Conservation (phyloP, 2,888 invertebrate species). For the Drosophila neotestacea region DNA sequence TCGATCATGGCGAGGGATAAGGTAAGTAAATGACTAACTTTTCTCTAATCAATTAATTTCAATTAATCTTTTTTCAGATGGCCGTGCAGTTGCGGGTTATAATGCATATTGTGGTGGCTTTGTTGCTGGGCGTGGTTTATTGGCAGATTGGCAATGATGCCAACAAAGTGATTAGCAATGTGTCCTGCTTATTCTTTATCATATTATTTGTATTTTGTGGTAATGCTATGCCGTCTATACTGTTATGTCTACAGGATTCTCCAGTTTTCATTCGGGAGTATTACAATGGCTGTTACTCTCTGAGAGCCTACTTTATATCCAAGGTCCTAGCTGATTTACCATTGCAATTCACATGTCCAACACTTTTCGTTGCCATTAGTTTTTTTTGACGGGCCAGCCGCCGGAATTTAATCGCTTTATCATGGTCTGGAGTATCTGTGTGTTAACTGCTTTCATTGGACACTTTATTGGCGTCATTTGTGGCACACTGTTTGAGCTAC, state of each 20-base stretch:
- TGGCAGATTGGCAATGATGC: constrained; percentile 94
- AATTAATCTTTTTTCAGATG: constrained; percentile 58
- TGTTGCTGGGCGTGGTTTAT: constrained; percentile 93
- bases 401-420: constrained; percentile 66
- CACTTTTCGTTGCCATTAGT: constrained; percentile 89
- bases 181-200: constrained; percentile 94
- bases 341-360: constrained; percentile 91
- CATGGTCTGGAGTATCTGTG: constrained; percentile 87
- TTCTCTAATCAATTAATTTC: neutral
- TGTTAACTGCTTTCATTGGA: constrained; percentile 90
- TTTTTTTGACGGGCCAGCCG: constrained; percentile 91
- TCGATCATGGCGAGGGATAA: constrained; percentile 72
- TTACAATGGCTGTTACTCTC: constrained; percentile 95
- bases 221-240: constrained; percentile 94
- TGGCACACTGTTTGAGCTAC: constrained; percentile 89
- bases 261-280: constrained; percentile 92
- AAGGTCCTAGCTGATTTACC: constrained; percentile 92
- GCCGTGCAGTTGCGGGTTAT: constrained; percentile 88
- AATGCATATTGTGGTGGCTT: constrained; percentile 92
- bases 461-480: constrained; percentile 91
- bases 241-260: constrained; percentile 93
- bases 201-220: constrained; percentile 97
- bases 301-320: constrained; percentile 92
- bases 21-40: neutral
- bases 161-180: constrained; percentile 92